These are phyloP conservation scores for Halcyon badia DNA, from an alignment of 2,797 vertebrate species.

Conservation along the genomic window DNA sequence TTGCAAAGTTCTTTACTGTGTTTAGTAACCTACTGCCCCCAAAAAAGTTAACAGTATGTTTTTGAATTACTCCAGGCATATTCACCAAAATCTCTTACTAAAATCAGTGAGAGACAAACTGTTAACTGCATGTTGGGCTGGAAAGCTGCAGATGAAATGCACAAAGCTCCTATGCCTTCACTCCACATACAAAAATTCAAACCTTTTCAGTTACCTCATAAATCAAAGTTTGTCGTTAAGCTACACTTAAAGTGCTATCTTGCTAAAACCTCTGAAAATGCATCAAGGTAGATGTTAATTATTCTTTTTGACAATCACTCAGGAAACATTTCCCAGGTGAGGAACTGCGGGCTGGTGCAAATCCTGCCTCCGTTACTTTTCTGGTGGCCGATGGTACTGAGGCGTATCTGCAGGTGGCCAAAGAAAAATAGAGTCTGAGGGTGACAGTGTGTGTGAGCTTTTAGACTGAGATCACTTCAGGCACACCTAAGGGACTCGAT, in stretches of 20 bases:
- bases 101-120: constrained; percentile 12
- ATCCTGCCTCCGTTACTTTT: neutral
- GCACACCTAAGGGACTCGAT: neutral
- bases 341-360: neutral
- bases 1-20: neutral
- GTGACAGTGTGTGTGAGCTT: neutral
- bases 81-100: neutral
- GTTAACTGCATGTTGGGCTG: neutral
- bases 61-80: neutral
- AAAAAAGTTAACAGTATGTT: neutral
- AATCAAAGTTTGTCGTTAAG: constrained; percentile 52
- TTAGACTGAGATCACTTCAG: neutral
- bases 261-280: neutral
- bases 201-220: constrained; percentile 10
- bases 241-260: neutral
- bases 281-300: neutral
- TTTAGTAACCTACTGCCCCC: neutral
- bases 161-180: neutral
- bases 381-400: rapidly evolving
- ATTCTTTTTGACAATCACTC: neutral
- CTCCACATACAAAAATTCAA: constrained; percentile 18
- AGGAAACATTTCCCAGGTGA: neutral
- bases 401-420: neutral
- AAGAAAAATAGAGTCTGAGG: neutral
- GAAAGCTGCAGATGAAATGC: neutral